Percentiles rank a stretch among this genome's conserved stretches.
These are phyloP conservation scores for Therioaphis trifolii DNA, from an alignment of 2,888 invertebrate species.

Conservation along the genomic window DNA sequence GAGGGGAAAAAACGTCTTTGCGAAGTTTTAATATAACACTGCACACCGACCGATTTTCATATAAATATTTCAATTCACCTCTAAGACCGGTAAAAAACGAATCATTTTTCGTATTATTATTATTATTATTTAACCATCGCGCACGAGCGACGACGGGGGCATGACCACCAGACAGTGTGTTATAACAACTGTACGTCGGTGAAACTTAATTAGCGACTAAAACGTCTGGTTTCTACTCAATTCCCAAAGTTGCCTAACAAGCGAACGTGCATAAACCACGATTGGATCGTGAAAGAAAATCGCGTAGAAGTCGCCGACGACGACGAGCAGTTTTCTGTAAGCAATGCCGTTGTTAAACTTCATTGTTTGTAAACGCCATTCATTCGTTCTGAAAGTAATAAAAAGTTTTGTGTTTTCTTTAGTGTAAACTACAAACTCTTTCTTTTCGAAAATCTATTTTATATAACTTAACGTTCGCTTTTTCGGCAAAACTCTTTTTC, in stretches of 20 bases:
- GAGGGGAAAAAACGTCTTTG: no score
- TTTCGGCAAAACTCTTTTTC: neutral
- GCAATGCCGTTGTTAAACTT: slow-evolving; percentile 28
- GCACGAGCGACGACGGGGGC: no score
- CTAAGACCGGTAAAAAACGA: neutral
- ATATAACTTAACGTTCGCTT: neutral
- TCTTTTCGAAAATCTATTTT: slow-evolving; percentile 34
- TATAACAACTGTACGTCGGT: neutral
- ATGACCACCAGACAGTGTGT: no score
- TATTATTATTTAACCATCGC: neutral
- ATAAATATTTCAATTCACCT: no score
- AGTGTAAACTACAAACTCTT: neutral
- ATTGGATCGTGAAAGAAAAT: neutral
- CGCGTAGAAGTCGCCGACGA: neutral
- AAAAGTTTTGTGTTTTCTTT: slow-evolving; percentile 28
- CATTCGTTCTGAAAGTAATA: slow-evolving; percentile 20
- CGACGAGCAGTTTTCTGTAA: slow-evolving; percentile 4
- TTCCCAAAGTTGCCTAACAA: slow-evolving; percentile 5
- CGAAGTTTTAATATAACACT: no score
- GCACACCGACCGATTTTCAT: no score
- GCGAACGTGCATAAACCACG: slow-evolving; percentile 2
- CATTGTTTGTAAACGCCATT: slow-evolving; percentile 41
- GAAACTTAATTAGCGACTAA: neutral
- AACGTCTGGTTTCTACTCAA: no score
- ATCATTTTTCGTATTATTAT: neutral